These are phyloP conservation scores for Camelus dromedarius DNA, from an alignment of 2,113 vertebrate species.

Conservation along the genomic window DNA sequence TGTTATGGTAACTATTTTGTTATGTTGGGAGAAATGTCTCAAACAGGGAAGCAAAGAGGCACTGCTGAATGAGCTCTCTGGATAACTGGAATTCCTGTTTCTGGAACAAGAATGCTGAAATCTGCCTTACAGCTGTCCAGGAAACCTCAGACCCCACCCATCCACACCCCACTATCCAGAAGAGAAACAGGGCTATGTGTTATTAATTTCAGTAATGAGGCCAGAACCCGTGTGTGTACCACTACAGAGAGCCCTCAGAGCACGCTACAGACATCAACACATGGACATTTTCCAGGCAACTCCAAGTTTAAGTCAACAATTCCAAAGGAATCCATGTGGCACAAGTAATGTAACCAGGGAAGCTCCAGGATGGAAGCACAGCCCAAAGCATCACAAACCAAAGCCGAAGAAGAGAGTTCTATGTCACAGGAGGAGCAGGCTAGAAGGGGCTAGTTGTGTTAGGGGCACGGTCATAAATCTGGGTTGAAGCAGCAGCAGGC, in stretches of 20 bases:
- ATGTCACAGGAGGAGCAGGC: not conserved
- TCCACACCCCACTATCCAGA: not conserved
- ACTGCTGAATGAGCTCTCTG: not conserved
- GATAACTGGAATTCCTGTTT: not conserved
- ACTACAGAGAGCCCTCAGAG: slow-evolving; percentile 15
- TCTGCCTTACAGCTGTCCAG: slow-evolving; percentile 43
- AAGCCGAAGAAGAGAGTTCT: not conserved
- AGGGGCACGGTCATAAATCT: not conserved
- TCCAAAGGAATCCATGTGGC: not conserved
- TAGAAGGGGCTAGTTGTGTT: not conserved
- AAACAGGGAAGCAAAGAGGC: not conserved
- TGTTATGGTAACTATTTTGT: not conserved
- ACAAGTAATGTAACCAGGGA: not conserved
- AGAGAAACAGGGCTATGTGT: not conserved
- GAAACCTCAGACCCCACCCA: slow-evolving; percentile 30
- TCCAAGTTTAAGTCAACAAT: not conserved
- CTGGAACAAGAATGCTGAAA: slow-evolving; percentile 41
- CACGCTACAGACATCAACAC: not conserved
- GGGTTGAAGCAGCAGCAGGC: not conserved
- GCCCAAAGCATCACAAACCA: not conserved
- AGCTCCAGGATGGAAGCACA: not conserved
- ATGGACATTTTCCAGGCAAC: slow-evolving; percentile 28
- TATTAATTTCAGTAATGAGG: slow-evolving; percentile 10
- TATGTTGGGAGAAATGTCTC: not conserved
- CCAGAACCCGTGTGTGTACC: not conserved